Evolutionary conservation across 2,797 vertebrate genomes (phyloP).

Genomic region (Lacerta bilineata): DNA sequence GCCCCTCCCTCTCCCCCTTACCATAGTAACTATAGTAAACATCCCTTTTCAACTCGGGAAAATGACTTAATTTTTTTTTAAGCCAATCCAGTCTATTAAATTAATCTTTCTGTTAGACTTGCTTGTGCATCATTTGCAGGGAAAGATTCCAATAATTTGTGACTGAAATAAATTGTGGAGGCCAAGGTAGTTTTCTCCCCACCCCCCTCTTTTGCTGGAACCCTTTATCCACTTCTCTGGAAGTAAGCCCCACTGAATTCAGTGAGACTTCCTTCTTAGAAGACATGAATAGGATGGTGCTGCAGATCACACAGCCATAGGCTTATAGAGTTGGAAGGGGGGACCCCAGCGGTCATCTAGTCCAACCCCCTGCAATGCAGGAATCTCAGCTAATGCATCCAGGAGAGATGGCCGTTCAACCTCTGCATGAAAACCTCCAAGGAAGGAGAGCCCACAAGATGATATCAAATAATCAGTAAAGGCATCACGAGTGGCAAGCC

Average conservation of each 20-base stretch:
- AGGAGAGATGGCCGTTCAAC: no score
- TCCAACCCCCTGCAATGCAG: no score
- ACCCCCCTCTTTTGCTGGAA: neutral
- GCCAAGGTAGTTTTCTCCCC: neutral
- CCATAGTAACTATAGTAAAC: constrained; percentile 65
- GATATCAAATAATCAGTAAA: neutral
- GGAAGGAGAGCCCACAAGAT: no score
- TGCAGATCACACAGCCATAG: no score
- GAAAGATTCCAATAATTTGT: fast-evolving
- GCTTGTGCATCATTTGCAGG: neutral
- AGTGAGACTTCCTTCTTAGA: neutral
- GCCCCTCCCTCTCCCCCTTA: constrained; percentile 34
- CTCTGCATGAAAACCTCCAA: no score
- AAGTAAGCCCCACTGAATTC: neutral
- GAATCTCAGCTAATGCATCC: no score
- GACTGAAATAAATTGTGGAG: neutral
- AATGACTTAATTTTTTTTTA: constrained; percentile 22
- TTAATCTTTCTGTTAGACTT: constrained; percentile 12
- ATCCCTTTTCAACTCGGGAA: constrained; percentile 46
- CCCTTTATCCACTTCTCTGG: neutral
- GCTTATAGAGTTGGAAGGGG: no score
- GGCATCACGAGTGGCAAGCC: constrained; percentile 1
- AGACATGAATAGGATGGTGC: no score
- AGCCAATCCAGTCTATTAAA: neutral
- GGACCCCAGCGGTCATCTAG: no score